These are phyloP conservation scores for Aphaenogaster rudis DNA, from an alignment of 1,140 invertebrate species.

Conservation along the genomic window DNA sequence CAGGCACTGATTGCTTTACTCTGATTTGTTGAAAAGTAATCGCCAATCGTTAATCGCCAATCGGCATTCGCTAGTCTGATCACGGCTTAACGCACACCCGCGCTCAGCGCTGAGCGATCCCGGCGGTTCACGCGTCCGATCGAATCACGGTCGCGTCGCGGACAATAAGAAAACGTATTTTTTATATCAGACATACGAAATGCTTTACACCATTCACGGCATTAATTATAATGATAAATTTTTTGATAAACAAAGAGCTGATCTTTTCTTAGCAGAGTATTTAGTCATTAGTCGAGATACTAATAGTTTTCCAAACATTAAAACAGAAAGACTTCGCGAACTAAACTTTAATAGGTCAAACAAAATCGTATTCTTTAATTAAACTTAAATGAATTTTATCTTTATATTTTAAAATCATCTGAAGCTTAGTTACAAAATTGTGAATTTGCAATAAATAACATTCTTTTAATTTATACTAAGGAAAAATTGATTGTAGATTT, in stretches of 20 bases:
- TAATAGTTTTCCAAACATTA: neutral
- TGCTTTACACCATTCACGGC: neutral
- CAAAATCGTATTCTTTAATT: neutral
- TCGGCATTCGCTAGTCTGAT: no score
- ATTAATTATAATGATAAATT: neutral
- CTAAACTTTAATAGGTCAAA: neutral
- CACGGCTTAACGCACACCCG: no score
- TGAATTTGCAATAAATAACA: neutral
- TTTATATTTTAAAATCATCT: neutral
- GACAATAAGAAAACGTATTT: neutral
- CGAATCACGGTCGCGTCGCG: no score
- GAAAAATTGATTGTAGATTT: neutral
- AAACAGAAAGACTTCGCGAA: neutral
- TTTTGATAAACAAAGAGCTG: neutral
- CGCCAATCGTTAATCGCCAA: no score
- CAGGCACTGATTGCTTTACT: no score
- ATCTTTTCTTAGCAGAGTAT: neutral
- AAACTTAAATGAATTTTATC: neutral
- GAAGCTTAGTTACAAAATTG: neutral
- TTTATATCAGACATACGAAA: neutral
- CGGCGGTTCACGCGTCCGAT: no score
- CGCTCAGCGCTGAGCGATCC: no score
- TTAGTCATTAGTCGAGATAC: neutral
- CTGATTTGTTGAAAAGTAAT: no score
- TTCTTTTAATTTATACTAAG: neutral